Evolutionary conservation across 2,888 invertebrate genomes (phyloP).

Genomic region (Hylaea fasciaria): DNA sequence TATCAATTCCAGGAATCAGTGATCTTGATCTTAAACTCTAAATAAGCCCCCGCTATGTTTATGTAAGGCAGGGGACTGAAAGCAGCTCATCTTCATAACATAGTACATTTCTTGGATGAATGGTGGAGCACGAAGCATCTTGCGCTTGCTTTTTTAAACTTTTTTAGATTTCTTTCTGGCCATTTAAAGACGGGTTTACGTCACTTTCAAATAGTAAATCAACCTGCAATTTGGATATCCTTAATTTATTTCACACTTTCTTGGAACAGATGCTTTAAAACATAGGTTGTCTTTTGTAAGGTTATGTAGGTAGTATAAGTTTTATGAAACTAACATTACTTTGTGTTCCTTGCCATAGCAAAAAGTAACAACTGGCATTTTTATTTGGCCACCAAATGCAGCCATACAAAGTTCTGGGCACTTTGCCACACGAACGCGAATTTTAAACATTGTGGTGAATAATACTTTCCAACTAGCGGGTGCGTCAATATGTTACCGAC

Average conservation of each 20-base stretch:
- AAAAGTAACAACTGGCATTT: conserved; percentile 37
- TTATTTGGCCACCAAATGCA: conserved; percentile 57
- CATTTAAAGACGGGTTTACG: no score
- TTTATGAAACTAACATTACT: not conserved
- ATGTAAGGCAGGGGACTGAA: not conserved
- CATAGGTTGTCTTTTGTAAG: no score
- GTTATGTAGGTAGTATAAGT: not conserved
- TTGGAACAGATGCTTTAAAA: no score
- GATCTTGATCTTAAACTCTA: not conserved
- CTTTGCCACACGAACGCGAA: conserved; percentile 70
- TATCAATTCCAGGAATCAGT: not conserved
- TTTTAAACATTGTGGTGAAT: conserved; percentile 30
- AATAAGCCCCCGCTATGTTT: not conserved
- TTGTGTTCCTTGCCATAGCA: conserved; percentile 3
- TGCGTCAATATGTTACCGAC: not conserved
- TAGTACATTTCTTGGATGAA: no score
- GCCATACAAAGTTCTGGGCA: conserved; percentile 63
- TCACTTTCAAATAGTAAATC: no score
- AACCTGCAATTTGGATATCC: no score
- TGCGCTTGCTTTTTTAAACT: not conserved
- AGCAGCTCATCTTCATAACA: not conserved
- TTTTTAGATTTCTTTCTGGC: no score
- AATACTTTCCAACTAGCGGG: not conserved
- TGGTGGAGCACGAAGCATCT: not conserved
- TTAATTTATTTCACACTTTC: no score